These are phyloP conservation scores for Bombus affinis DNA, from an alignment of 1,140 invertebrate species.

Conservation along the genomic window DNA sequence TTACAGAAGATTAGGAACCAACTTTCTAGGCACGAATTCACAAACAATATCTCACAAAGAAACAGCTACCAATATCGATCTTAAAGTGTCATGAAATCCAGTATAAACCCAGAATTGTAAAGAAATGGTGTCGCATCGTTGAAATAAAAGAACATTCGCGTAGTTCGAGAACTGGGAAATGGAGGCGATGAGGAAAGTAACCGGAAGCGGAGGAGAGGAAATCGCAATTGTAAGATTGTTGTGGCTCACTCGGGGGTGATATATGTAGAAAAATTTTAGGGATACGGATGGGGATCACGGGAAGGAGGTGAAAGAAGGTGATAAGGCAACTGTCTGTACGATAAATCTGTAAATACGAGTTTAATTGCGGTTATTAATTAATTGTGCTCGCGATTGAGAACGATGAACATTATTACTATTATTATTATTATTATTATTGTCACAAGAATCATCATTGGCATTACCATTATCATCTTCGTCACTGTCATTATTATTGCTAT, in stretches of 20 bases:
- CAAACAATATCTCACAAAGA: background rate
- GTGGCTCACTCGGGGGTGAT: background rate
- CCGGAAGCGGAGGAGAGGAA: background rate
- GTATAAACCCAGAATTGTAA: background rate
- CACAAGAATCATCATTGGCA: conserved; percentile 64
- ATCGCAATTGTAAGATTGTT: background rate
- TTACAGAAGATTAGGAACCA: background rate
- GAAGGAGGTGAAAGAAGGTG: background rate
- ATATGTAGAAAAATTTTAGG: background rate
- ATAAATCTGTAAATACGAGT: conserved; percentile 77
- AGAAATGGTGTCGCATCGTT: conserved; percentile 17
- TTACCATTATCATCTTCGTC: conserved; percentile 47
- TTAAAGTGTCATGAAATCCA: background rate
- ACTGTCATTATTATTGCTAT: conserved; percentile 55
- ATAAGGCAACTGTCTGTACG: conserved; percentile 43
- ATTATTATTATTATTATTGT: conserved; percentile 50
- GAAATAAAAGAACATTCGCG: background rate
- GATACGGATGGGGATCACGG: background rate
- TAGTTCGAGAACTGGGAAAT: background rate
- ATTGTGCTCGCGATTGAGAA: conserved; percentile 47
- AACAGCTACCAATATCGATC: background rate
- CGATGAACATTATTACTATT: conserved; percentile 33
- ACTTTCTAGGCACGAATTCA: background rate
- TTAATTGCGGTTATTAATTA: conserved; percentile 70
- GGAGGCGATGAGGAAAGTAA: background rate